These are phyloP conservation scores for Notoglanidium macrostoma DNA, from an alignment of 2,797 vertebrate species.

Conservation along the genomic window DNA sequence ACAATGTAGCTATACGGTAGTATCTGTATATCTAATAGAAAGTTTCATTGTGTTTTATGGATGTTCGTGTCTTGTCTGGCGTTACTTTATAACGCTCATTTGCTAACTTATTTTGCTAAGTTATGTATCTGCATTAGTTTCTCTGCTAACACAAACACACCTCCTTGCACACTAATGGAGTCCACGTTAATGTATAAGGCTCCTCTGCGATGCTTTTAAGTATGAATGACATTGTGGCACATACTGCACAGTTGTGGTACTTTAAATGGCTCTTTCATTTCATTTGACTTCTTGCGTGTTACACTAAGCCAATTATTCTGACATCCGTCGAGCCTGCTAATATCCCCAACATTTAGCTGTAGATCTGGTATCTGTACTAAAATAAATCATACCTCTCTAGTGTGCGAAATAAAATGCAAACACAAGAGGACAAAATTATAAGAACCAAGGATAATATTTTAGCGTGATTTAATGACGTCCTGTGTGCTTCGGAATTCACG, in stretches of 20 bases:
- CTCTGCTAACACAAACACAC: neutral
- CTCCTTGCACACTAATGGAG: neutral
- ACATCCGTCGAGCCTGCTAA: slow-evolving; percentile 48
- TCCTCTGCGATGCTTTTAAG: neutral
- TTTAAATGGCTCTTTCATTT: neutral
- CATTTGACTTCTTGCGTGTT: slow-evolving; percentile 48
- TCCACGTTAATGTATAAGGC: neutral
- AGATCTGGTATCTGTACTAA: slow-evolving; percentile 66
- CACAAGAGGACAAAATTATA: neutral
- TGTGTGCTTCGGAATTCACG: neutral
- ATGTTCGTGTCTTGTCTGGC: neutral
- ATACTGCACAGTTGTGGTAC: neutral
- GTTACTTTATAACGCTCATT: neutral
- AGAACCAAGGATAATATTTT: neutral
- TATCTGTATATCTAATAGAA: neutral
- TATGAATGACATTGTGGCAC: neutral
- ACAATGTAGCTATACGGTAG: neutral
- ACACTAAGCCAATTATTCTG: slow-evolving; percentile 49
- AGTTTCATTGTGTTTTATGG: neutral
- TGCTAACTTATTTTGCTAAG: neutral
- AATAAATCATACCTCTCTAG: slow-evolving; percentile 55
- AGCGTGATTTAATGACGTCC: neutral
- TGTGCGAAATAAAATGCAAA: slow-evolving; percentile 12
- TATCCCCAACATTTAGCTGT: slow-evolving; percentile 61
- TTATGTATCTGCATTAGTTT: neutral